A percentile compares a stretch with the other conserved stretches of the same genome.
These are phyloP conservation scores for Piprites chloris DNA, from an alignment of 2,113 vertebrate species.

Conservation along the genomic window DNA sequence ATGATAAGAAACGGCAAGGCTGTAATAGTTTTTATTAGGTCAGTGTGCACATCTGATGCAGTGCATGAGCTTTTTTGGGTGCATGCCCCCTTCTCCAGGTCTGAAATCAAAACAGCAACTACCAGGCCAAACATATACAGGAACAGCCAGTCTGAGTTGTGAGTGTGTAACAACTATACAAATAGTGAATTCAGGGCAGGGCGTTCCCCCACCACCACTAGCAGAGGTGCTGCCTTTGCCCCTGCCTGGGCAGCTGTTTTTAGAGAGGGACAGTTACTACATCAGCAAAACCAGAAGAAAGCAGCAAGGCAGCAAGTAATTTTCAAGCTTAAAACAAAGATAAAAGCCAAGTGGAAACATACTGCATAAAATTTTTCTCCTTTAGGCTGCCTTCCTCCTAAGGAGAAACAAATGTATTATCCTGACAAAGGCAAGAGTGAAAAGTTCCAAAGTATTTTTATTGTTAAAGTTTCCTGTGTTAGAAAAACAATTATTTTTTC, in stretches of 20 bases:
- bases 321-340: neutral
- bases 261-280: neutral
- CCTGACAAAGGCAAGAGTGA: neutral
- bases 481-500: neutral
- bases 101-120: neutral
- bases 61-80: neutral
- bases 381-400: neutral
- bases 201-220: rapidly evolving
- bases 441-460: neutral
- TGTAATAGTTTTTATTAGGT: neutral
- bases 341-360: neutral
- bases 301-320: neutral
- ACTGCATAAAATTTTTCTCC: neutral
- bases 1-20: neutral
- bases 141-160: neutral
- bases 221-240: neutral
- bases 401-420: neutral
- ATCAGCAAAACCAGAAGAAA: neutral
- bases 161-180: neutral
- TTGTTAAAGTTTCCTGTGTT: neutral
- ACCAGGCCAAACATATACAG: neutral
- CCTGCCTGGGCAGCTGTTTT: neutral
- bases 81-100: neutral
- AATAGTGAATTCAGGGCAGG: neutral
- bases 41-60: neutral